A percentile compares a stretch with the other conserved stretches of the same genome.
These are phyloP conservation scores for Argyresthia goedartella DNA, from an alignment of 2,888 invertebrate genomes.

Conservation along the genomic window DNA sequence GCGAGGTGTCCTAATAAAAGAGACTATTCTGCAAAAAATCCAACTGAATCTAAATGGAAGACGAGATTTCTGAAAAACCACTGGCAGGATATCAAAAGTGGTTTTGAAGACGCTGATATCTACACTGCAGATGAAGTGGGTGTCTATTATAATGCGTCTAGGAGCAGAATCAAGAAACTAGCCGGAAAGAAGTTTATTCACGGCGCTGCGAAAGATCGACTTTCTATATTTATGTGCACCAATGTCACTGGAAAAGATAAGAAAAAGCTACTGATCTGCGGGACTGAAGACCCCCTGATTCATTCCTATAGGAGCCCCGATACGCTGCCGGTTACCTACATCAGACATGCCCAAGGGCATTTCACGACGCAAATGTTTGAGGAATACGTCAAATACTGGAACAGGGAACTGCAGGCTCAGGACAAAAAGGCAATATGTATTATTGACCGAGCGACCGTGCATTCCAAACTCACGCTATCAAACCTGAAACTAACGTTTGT, in stretches of 20 bases:
- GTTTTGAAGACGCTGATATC: conserved; percentile 28
- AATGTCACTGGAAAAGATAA: conserved; percentile 31
- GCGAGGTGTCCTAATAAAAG: conserved; percentile 11
- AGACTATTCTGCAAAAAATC: conserved; percentile 18
- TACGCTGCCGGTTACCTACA: conserved; percentile 29
- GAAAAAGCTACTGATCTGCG: conserved; percentile 29
- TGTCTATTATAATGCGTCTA: conserved; percentile 30
- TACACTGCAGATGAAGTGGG: conserved; percentile 34
- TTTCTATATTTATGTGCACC: conserved; percentile 29
- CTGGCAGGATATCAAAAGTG: conserved; percentile 27
- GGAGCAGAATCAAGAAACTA: conserved; percentile 29
- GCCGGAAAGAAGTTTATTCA: conserved; percentile 32
- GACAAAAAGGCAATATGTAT: conserved; percentile 25
- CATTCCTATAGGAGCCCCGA: conserved; percentile 26
- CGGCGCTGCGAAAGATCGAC: conserved; percentile 27
- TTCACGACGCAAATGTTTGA: conserved; percentile 35
- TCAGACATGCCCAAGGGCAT: conserved; percentile 27
- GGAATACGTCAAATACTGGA: conserved; percentile 32
- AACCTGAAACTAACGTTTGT: conserved; percentile 32
- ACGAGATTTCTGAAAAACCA: conserved; percentile 32
- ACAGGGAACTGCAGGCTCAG: conserved; percentile 20
- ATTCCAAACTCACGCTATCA: conserved; percentile 28
- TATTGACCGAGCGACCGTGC: conserved; percentile 31
- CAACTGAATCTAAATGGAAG: conserved; percentile 30
- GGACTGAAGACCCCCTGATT: conserved; percentile 27